Evolutionary conservation across 2,797 vertebrate genomes (phyloP), one percentile per base, ranked within the genome.

Genomic region (Toxotes lorentzi): DNA sequence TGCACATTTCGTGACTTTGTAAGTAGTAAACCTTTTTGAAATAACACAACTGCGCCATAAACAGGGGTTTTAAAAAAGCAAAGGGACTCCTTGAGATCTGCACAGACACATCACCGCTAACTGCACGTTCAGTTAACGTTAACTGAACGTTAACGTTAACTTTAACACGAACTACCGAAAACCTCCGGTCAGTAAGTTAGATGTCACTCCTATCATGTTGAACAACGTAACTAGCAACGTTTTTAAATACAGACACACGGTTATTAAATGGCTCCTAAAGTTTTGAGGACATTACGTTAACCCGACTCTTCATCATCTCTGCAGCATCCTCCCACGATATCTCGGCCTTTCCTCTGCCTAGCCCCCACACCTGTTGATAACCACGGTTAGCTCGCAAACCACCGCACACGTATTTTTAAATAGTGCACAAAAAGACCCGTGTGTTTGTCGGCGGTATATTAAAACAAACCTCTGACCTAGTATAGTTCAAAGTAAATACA

Each of bases 191-290:
- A 3, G 27, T 30, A 6, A 7, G 10, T 19, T 23, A 9, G 17
- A 12, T 21, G 17, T n/a, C 2, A 2, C n/a, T 14, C 24, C 24
- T 23, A 23, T 9, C 12, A 13, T 60, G 27, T 7, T 23, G 9
- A 38, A 23, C 0, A 6, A 21, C n/a, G 32, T 21, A 4, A 30
- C 1, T 4, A 7, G 7, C 0, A 30, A 4, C 3, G 23, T 21
- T 0, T 68, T 53, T 38, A 34, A 41, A 41, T 27, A 4, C 16
- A 5, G 14, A 61, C 3, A 27, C 2, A 8, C 13, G 17, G 7
- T 16, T 14, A 0, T 41, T 0, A 14, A 35, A 17, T 4, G 1
- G 7, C 6, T n/a, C 4, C 0, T 6, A 24, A 56, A 14, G 8
- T 5, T 32, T 1, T n/a, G 23, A 14, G n/a, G 10, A 6, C 16